Percentiles rank a stretch among this genome's conserved stretches.
These are phyloP conservation scores for Sciurus vulgaris DNA, from an alignment of 2,797 vertebrate species.

Conservation along the genomic window DNA sequence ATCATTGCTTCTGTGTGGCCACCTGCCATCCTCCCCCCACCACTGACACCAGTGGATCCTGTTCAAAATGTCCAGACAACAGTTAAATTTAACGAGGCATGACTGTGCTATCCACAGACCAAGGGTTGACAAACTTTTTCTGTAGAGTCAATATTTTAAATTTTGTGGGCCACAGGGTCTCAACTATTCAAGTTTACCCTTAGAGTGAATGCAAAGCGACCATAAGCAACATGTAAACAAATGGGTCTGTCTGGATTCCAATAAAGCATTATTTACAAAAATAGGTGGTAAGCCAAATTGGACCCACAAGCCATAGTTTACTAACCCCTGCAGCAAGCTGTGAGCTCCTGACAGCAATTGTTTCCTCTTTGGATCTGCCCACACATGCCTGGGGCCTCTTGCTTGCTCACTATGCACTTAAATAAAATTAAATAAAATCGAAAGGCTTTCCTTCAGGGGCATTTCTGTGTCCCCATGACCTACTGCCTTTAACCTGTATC, in stretches of 20 bases:
- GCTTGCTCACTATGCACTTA: no score
- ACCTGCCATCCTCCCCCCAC: not conserved
- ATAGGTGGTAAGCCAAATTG: not conserved
- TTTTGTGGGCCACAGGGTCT: not conserved
- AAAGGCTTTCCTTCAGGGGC: not conserved
- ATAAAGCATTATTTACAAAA: not conserved
- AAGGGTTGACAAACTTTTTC: not conserved
- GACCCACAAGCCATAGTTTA: not conserved
- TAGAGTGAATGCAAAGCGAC: not conserved
- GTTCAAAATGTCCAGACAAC: not conserved
- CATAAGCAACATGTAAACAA: not conserved
- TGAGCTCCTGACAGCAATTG: not conserved
- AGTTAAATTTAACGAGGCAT: not conserved
- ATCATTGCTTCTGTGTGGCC: not conserved
- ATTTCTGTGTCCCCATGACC: not conserved
- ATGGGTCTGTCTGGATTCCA: not conserved
- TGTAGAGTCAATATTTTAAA: not conserved
- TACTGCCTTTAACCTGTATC: not conserved
- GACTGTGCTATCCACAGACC: not conserved
- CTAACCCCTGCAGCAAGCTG: not conserved
- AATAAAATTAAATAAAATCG: not conserved
- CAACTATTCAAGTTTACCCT: not conserved
- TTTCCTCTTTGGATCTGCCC: not conserved
- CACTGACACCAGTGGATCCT: not conserved
- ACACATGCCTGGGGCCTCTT: rapidly evolving